Evolutionary conservation across 2,888 invertebrate genomes (phyloP), one percentile per base, ranked within the genome.

Genomic region (Eupithecia subumbrata): DNA sequence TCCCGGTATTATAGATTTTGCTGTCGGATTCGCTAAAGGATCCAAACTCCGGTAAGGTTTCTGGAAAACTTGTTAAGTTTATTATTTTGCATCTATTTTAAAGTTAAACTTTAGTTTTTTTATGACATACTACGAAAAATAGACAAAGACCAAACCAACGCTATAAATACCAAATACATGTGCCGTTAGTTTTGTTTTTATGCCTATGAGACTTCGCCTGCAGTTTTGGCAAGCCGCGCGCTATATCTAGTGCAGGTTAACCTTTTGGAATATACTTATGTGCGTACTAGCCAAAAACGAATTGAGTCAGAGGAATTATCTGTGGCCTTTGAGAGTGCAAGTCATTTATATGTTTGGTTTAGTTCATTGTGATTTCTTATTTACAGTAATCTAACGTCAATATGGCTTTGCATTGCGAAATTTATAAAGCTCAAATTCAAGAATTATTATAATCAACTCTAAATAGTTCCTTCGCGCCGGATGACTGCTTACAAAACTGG

Each of bases 11-110:
- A 90, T 97, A 90, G 99, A 99, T 74, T 99, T 99, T 88, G 99
- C 99, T 48, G 97, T 99, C 14, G 99, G 98, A 56, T 98, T 99
- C 71, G 99, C 99, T 0, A 96, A 98, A 79, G 98, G 98, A 85
- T 99, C 99, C 8, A 97, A 98, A 40, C 94, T 99, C 84, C 97
- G 97, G 98, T 98, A 90, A 80, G 43, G 30, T 71, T 68, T 25
- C 16, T 66, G 3, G 37, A 37, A 22, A 56, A n/a, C 22, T 3
- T 56, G n/a, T 56, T 60, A 25, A 60, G 60, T 22, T 5, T 40
- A 9, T 40, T 40, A 40, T 40, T 40, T 40, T 40, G 40, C 34
- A 34, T 40, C 11, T 40, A 0, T 40, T 40, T 22, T 56, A 52
- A 8, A n/a, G 48, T 48, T n/a, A 16, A 48, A 18, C 18, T 48